Evolutionary conservation across 2,113 vertebrate genomes (phyloP).

Genomic region (Gopherus evgoodei): DNA sequence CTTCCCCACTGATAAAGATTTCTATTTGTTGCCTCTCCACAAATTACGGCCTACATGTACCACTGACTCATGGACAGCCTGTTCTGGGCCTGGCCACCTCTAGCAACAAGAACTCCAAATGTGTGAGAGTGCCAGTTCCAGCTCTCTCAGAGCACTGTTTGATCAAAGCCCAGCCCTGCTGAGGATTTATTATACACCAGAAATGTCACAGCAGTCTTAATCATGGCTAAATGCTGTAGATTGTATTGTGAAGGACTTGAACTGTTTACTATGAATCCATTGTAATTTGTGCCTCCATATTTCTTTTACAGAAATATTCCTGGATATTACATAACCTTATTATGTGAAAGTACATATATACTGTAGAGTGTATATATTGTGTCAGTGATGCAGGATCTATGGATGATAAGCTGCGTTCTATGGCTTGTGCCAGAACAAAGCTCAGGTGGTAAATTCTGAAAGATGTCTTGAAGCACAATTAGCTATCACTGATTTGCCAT

Average conservation of each 20-base stretch:
- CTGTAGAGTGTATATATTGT: constrained; percentile 81
- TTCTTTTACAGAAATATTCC: constrained; percentile 78
- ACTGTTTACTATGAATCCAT: constrained; percentile 70
- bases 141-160: constrained; percentile 64
- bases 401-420: constrained; percentile 65
- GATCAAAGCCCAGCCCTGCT: constrained; percentile 47
- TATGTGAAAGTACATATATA: constrained; percentile 76
- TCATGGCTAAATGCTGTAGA: constrained; percentile 71
- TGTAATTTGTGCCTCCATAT: constrained; percentile 75
- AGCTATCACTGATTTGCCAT: constrained; percentile 65
- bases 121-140: constrained; percentile 52
- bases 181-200: constrained; percentile 49
- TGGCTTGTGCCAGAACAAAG: constrained; percentile 64
- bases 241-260: constrained; percentile 72
- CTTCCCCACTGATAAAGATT: background rate
- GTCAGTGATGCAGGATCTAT: constrained; percentile 61
- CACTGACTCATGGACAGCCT: constrained; percentile 56
- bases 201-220: constrained; percentile 78
- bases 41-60: background rate
- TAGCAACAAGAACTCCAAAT: constrained; percentile 74
- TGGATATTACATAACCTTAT: constrained; percentile 71
- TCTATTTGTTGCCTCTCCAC: background rate
- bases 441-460: constrained; percentile 73
- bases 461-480: constrained; percentile 83
- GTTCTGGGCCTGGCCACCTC: constrained; percentile 60